These are phyloP conservation scores for Drosophila lacteicornis DNA, from an alignment of 1,140 invertebrate genomes.

Conservation along the genomic window DNA sequence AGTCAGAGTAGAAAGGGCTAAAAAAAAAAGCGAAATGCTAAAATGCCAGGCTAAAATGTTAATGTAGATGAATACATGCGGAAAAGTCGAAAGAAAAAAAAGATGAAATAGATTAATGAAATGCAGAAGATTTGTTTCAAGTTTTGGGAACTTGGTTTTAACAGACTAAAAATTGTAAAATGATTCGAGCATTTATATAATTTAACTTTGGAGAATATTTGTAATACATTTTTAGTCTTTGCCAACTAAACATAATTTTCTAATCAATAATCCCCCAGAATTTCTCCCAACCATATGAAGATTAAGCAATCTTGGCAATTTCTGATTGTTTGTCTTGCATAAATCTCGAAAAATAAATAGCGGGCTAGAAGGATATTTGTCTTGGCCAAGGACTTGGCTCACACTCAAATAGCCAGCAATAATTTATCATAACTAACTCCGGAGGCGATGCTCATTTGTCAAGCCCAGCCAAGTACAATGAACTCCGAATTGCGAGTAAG, in stretches of 20 bases:
- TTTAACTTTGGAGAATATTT: neutral
- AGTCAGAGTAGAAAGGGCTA: conserved; percentile 38
- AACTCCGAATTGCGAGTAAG: conserved; percentile 43
- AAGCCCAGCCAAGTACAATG: conserved; percentile 54
- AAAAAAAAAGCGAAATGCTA: conserved; percentile 38
- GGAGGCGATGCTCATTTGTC: conserved; percentile 63
- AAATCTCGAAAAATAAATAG: conserved; percentile 37
- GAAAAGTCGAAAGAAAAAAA: conserved; percentile 13
- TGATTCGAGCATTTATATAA: neutral
- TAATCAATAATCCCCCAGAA: conserved; percentile 21
- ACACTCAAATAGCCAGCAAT: conserved; percentile 50
- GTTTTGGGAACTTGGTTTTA: neutral
- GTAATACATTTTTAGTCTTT: neutral
- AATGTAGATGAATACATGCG: conserved; percentile 49
- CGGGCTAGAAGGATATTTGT: conserved; percentile 33
- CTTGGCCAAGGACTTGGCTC: conserved; percentile 45
- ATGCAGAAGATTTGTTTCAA: conserved; percentile 8
- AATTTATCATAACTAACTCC: conserved; percentile 65
- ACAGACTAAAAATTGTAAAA: neutral
- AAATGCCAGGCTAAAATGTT: conserved; percentile 52
- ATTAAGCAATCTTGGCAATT: conserved; percentile 33
- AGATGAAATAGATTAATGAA: conserved; percentile 45
- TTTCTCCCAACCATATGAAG: neutral
- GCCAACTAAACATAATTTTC: conserved; percentile 19
- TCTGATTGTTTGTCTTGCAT: conserved; percentile 36